Percentiles rank a stretch among this genome's conserved stretches.
These are phyloP conservation scores for Acronicta aceris DNA, from an alignment of 2,888 invertebrate species.

Conservation along the genomic window DNA sequence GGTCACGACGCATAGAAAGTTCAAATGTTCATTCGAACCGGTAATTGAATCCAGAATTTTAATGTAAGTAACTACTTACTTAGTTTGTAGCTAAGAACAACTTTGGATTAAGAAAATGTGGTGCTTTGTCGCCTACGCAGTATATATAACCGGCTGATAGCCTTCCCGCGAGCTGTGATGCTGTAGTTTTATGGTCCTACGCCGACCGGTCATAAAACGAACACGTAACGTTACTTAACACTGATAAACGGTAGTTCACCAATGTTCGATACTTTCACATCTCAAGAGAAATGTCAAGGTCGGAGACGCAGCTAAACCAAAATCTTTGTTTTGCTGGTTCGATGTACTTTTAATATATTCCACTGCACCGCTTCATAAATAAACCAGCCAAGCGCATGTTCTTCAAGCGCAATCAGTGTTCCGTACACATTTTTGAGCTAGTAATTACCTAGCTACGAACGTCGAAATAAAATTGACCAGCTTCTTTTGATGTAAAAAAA, in stretches of 20 bases:
- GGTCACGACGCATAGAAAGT: conserved; percentile 48
- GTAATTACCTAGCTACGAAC: no score
- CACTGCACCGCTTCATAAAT: not conserved
- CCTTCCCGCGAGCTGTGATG: conserved; percentile 44
- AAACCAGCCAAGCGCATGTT: not conserved
- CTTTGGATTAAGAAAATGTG: conserved; percentile 26
- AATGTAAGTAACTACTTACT: conserved; percentile 24
- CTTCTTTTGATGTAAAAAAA: no score
- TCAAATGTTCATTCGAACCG: conserved; percentile 48
- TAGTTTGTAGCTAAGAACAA: conserved; percentile 23
- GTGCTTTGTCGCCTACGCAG: conserved; percentile 46
- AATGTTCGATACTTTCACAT: conserved; percentile 65
- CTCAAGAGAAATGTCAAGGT: conserved; percentile 58
- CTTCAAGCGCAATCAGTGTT: no score
- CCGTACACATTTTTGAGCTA: no score
- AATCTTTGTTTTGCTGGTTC: conserved; percentile 17
- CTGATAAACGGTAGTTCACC: conserved; percentile 62
- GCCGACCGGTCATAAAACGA: conserved; percentile 57
- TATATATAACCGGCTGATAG: conserved; percentile 8
- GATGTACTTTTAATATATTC: not conserved
- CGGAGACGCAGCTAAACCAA: conserved; percentile 20
- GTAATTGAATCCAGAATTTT: conserved; percentile 46
- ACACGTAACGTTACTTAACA: conserved; percentile 68
- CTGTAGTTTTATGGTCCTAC: conserved; percentile 57
- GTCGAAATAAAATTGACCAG: no score